Evolutionary conservation across 2,888 invertebrate species (phyloP), one percentile per base, ranked within the genome.

Genomic region (Andrena dorsata): DNA sequence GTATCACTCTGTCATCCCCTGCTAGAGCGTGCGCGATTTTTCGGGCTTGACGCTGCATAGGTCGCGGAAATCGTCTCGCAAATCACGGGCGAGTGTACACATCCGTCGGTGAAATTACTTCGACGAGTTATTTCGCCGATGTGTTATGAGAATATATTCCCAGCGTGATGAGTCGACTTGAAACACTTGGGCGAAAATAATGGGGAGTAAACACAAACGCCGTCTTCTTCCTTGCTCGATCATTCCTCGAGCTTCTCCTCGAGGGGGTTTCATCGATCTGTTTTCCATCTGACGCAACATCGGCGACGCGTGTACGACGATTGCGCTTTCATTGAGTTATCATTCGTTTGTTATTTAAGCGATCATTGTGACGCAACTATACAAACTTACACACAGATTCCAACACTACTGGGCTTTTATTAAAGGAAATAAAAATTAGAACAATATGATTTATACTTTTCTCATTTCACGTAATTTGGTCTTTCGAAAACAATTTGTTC

Each of bases 251-350:
- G 30, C 65, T 68, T 69, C 70, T 58, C 64, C 20, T 60, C 69
- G 47, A 28, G 65, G 30, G 60, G 56, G 73, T 81, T 60, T 77
- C 82, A 86, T 86, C 86, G 86, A 86, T 86, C 84, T 86, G 86
- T 86, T 82, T 86, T 82, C 86, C 84, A 70, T 85, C 84, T 82
- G 86, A 84, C 84, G 86, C 71, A 86, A 82, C 78, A 64, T 65
- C 76, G 56, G 28, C 53, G 47, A 60, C 56, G 68, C 77, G 41
- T 58, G 66, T 80, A 73, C 53, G 28, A 28, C 49, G 78, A 73
- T 81, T 81, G 65, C 60, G 53, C 10, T 56, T 69, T 70, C 58
- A 65, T 53, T 66, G 32, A 72, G 53, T 47, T 65, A 49, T 53
- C 20, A 20, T 32, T 58, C 65, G 23, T 61, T 70, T 60, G 58